A percentile compares a stretch with the other conserved stretches of the same genome.
Evolutionary conservation across 2,888 invertebrate genomes (phyloP).

Genomic region (Platypus cylindrus): DNA sequence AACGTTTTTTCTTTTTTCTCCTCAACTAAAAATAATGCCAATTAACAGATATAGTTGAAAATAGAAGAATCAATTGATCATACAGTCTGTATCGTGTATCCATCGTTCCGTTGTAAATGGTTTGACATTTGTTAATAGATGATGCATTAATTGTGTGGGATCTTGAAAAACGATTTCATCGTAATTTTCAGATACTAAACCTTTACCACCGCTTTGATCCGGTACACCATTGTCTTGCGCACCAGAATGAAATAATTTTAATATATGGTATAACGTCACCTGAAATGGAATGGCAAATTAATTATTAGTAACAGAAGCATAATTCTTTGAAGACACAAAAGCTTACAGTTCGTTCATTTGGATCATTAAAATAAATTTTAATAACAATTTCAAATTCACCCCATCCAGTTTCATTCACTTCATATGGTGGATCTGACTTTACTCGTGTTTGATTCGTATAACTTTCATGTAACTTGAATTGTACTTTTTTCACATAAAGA

Average conservation of each 20-base stretch:
- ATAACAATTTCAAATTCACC: conserved; percentile 98
- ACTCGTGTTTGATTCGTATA: conserved; percentile 90
- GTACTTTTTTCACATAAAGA: conserved; percentile 85
- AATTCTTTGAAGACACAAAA: background rate
- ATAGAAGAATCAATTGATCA: conserved; percentile 17
- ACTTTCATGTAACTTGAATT: conserved; percentile 96
- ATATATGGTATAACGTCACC: conserved; percentile 88
- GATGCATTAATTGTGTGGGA: conserved; percentile 82
- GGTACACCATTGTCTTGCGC: conserved; percentile 48
- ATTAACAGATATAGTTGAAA: background rate
- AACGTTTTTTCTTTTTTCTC: conserved; percentile 72
- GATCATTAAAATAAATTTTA: conserved; percentile 94
- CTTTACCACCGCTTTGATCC: conserved; percentile 56
- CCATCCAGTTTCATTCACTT: conserved; percentile 97
- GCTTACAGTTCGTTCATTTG: conserved; percentile 82
- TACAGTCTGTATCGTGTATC: conserved; percentile 84
- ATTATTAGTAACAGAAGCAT: background rate
- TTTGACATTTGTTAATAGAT: conserved; percentile 64
- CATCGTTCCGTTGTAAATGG: conserved; percentile 60
- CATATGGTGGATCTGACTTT: conserved; percentile 89
- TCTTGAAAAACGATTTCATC: conserved; percentile 94
- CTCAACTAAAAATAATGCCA: conserved; percentile 59
- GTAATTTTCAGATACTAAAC: conserved; percentile 83
- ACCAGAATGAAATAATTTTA: conserved; percentile 86
- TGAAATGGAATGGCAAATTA: conserved; percentile 41